Base-by-base conservation (phyloP, 2,888 invertebrate genomes). In the Drosophila putrida region DNA sequence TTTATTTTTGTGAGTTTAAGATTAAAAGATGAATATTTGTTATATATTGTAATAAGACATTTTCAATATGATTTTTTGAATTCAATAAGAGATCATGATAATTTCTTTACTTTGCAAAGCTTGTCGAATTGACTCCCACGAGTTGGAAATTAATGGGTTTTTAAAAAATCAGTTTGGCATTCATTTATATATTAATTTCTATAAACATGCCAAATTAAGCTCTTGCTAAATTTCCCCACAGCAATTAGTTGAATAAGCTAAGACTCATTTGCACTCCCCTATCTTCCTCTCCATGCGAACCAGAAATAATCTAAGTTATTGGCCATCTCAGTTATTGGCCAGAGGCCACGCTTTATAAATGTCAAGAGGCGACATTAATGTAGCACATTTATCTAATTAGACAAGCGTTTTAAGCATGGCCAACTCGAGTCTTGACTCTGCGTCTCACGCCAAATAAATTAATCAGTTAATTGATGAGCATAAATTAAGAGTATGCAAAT, bases 391-490 rank as follows among this genome's bases (percentile, higher is more conserved):
- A 82, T 86, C 88, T 86, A 86, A 86, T 86, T 87, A 88, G 88
- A 88, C 88, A 85, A 85, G 85, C 85, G 80, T 77, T 80, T 84
- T 75, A 77, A 72, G 79, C 66, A 63, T 57, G 28, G 36, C 39
- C 53, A 41, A 55, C 51, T 35, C 15, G 15, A 9, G 1, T 20
- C 49, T 38, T 58, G 50, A 59, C 65, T 63, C 28, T 49, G 57
- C 62, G 73, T 79, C 80, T 80, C 82, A 82, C 71, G 84, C 75
- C 76, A 83, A 87, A 84, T 85, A 85, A 82, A 86, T 86, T 86
- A 86, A 87, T 86, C 85, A 88, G 66, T 81, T 86, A 88, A 86
- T 86, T 86, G 85, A 86, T 86, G 85, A 66, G 79, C 85, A 85
- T 88, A 79, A 85, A 86, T 86, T 87, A 82, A 55, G 44, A 46